Base-by-base conservation (phyloP, 2,113 vertebrate species). In the Clupea harengus region DNA sequence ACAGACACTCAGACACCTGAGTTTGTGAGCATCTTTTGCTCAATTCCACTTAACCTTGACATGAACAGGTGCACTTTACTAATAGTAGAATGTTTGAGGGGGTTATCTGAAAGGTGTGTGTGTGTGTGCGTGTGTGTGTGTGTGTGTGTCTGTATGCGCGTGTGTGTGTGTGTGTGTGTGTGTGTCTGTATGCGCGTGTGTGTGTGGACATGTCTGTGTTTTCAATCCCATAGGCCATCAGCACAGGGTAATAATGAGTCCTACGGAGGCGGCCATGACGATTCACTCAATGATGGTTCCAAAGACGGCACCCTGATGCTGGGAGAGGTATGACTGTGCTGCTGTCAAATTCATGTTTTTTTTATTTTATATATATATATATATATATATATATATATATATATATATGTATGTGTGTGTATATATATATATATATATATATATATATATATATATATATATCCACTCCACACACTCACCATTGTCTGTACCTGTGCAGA, bases 221-320 rank as follows among this genome's bases (percentile, higher is more conserved):
- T 83, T 52, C 8, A 28, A 28, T 18, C 46, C 25, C 54, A 83
- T 49, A 99, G 98, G 95, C 97, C 98, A 4, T 97, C 97, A 49
- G 93, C 94, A 84, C 93, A 97, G 72, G 95, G 94, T 83, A 95
- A 93, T 87, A 91, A 91, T 0, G 97, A 99, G 91, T 95, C 95
- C 2, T 98, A 97, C 89, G 96, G 96, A 3, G 94, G 95, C 44
- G 93, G 94, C 6, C 95, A 95, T 0, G 97, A 98, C 88, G 95
- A 95, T 81, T 91, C 97, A 83, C 95, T 96, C 84, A 98, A 96
- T 92, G 95, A 95, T 91, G 96, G 95, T 92, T 98, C 98, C 90
- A 96, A 97, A 94, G 98, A 99, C 92, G 94, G 96, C 87, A 99
- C 97, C 89, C 92, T 98, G 90, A 96, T 97, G 94, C 96, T 97